Evolutionary conservation across 2,113 vertebrate species (phyloP).

Genomic region (Formicarius rufipectus): DNA sequence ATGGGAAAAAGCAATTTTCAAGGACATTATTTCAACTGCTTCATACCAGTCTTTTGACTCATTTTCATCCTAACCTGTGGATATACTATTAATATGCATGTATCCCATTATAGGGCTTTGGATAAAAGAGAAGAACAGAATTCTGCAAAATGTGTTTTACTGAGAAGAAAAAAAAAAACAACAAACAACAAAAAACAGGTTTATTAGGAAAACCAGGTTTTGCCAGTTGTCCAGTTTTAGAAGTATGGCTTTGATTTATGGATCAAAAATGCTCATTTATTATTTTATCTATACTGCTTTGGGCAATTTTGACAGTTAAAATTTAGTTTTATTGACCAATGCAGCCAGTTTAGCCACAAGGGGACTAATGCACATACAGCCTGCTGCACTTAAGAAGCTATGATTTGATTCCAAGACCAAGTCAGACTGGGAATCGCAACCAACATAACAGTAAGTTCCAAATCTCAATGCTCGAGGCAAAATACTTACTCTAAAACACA

Average conservation of each 20-base stretch:
- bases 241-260: slow-evolving; percentile 78
- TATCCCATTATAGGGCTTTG: not conserved
- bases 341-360: slow-evolving; percentile 74
- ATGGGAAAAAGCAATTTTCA: not conserved
- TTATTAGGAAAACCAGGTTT: slow-evolving; percentile 61
- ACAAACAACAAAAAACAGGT: not conserved
- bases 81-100: not conserved
- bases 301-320: slow-evolving; percentile 81
- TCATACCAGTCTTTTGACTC: not conserved
- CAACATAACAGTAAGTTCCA: slow-evolving; percentile 74
- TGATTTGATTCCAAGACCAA: slow-evolving; percentile 75
- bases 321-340: slow-evolving; percentile 83
- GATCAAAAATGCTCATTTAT: slow-evolving; percentile 79
- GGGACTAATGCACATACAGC: slow-evolving; percentile 70
- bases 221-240: slow-evolving; percentile 62
- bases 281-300: slow-evolving; percentile 80
- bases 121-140: not conserved
- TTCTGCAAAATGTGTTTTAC: slow-evolving; percentile 2
- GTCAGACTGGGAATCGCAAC: slow-evolving; percentile 72
- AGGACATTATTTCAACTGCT: slow-evolving; percentile 13
- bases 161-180: accelerated
- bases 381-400: slow-evolving; percentile 71
- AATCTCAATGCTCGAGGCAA: slow-evolving; percentile 70
- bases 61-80: not conserved
- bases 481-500: slow-evolving; percentile 74